Evolutionary conservation across 2,113 vertebrate genomes (phyloP).

Genomic region (Cariama cristata): DNA sequence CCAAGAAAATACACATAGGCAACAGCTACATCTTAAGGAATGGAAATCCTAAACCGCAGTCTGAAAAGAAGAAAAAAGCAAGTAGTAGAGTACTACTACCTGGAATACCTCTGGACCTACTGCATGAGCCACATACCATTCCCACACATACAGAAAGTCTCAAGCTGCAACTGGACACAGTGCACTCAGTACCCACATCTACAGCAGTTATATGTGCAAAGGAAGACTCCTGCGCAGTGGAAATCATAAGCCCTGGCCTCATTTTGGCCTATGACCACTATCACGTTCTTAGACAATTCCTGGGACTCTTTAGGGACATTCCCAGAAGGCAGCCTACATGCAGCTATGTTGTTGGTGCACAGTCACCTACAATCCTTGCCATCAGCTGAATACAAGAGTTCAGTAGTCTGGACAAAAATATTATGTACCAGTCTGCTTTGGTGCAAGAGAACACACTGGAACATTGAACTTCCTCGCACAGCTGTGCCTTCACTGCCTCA

Average conservation of each 20-base stretch:
- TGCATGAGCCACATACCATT: not conserved
- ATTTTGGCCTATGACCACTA: not conserved
- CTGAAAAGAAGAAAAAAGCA: not conserved
- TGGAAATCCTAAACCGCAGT: not conserved
- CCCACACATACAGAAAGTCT: not conserved
- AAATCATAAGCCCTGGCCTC: not conserved
- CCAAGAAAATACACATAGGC: not conserved
- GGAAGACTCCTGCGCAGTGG: not conserved
- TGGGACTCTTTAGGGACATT: not conserved
- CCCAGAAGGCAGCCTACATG: not conserved
- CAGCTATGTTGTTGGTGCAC: not conserved
- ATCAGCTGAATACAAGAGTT: not conserved
- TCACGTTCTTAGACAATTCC: not conserved
- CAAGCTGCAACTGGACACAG: not conserved
- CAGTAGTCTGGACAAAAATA: not conserved
- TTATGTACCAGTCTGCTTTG: not conserved
- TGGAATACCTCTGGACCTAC: not conserved
- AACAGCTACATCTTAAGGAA: not conserved
- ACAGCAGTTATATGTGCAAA: not conserved
- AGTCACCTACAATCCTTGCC: not conserved
- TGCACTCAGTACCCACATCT: not conserved
- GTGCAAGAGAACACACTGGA: not conserved
- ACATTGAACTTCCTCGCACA: not conserved
- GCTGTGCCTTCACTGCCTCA: not conserved
- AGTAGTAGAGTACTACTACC: not conserved